phyloP scores from a whole-genome alignment of 2,888 invertebrate species.

The Tenthredo livida region DNA sequence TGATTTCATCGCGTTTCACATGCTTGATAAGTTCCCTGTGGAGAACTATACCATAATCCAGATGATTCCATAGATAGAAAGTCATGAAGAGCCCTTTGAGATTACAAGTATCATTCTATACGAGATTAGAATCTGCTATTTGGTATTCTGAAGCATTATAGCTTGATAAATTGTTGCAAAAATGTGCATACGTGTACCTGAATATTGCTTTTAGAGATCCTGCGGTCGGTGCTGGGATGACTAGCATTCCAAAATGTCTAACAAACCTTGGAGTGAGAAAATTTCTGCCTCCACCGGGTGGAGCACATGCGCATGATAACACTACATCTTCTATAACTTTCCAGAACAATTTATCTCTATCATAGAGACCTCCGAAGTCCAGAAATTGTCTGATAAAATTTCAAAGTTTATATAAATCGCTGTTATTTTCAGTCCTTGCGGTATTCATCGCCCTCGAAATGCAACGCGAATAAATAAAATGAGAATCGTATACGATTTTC shows the following conservation, averaged over 20 bases:
- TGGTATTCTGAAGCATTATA: background rate
- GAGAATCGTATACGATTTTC: background rate
- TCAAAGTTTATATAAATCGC: slow-evolving; percentile 14
- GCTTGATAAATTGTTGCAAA: background rate
- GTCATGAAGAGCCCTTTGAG: background rate
- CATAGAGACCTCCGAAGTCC: slow-evolving; percentile 91
- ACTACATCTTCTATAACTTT: slow-evolving; percentile 92
- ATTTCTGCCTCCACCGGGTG: slow-evolving; percentile 94
- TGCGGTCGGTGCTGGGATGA: slow-evolving; percentile 90
- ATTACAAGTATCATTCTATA: background rate
- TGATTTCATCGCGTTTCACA: background rate
- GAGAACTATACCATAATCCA: background rate
- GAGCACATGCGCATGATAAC: slow-evolving; percentile 91
- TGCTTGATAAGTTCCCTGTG: background rate
- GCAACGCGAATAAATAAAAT: background rate
- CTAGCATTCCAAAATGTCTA: slow-evolving; percentile 92
- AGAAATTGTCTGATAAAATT: slow-evolving; percentile 82
- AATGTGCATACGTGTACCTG: slow-evolving; percentile 69
- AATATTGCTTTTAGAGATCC: slow-evolving; percentile 90
- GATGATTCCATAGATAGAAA: background rate
- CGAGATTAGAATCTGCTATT: background rate
- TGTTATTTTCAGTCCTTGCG: background rate
- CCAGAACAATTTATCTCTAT: slow-evolving; percentile 93
- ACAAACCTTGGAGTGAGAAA: slow-evolving; percentile 91
- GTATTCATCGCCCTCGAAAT: background rate